Base-by-base conservation (phyloP, 2,113 vertebrate species). In the Mola mola region DNA sequence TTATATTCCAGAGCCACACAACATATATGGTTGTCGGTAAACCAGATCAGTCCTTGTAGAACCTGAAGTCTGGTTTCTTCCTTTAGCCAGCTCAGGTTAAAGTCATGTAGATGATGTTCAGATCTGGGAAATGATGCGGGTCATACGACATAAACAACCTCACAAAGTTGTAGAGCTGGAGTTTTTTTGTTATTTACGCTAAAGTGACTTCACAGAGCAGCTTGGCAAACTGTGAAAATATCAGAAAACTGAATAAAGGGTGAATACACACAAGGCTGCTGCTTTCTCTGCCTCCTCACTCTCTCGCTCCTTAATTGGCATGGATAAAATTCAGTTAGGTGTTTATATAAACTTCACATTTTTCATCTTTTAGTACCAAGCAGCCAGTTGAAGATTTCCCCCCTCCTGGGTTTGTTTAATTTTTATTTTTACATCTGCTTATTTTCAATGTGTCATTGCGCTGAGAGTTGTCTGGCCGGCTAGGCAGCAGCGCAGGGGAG, bases 341-440 rank as follows among this genome's bases (percentile, higher is more conserved):
- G 96, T 98, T 98, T 98, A 98, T 94, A 96, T 91, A 91, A 95
- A 95, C 89, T 86, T 71, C 85, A 94, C 94, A 95, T 96, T 98
- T 97, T 97, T 97, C 93, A 95, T 94, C 90, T 95, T 98, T 96
- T 96, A 95, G 91, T 94, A 95, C 94, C 93, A 94, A 94, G 94
- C 91, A 89, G 91, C 80, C 83, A 78, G 87, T 93, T 92, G 92
- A 94, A 92, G 93, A 94, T 93, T 92, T 94, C 93, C 93, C 92
- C 88, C 91, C 88, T 87, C 91, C 91, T 93, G 90, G 94, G 94
- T 97, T 96, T 96, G 96, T 96, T 98, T 98, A 96, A 96, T 96
- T 96, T 96, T 94, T 89, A n/a, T 40, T 93, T 89, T 93, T 92
- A 94, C 93, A 93, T 95, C 97, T 98, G 97, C 95, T 94, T 95